These are phyloP conservation scores for Enteromius mattozi DNA, from an alignment of 2,797 vertebrate genomes.

Conservation along the genomic window DNA sequence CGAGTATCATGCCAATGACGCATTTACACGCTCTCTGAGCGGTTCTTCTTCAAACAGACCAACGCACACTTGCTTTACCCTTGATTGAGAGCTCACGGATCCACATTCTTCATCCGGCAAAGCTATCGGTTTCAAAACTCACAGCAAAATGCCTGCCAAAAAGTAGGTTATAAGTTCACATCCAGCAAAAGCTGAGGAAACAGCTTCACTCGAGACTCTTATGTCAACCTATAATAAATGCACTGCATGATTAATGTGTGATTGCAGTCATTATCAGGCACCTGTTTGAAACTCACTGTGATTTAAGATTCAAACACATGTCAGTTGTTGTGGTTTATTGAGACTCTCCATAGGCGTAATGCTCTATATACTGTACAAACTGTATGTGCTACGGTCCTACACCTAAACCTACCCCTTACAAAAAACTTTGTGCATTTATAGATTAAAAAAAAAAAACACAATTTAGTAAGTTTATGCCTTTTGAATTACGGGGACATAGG, in stretches of 20 bases:
- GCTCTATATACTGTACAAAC: no score
- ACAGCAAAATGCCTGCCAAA: not conserved
- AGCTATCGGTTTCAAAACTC: not conserved
- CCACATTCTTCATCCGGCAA: not conserved
- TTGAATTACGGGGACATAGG: no score
- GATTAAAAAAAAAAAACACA: not conserved
- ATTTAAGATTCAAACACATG: not conserved
- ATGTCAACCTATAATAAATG: not conserved
- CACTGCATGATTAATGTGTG: not conserved
- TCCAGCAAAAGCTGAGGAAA: not conserved
- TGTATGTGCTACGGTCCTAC: no score
- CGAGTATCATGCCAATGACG: slow-evolving; percentile 39
- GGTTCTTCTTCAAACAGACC: not conserved
- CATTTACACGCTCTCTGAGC: slow-evolving; percentile 14
- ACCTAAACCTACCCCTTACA: no score
- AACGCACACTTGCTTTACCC: not conserved
- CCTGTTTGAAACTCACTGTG: not conserved
- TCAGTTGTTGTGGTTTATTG: no score
- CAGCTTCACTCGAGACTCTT: not conserved
- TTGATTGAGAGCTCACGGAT: not conserved
- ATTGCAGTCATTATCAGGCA: not conserved
- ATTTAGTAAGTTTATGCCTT: no score
- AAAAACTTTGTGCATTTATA: no score
- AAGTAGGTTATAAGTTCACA: not conserved
- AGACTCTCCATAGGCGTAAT: no score